Conservation (phyloP, 2,888 invertebrate species). For the Ceratothoa steindachneri region DNA sequence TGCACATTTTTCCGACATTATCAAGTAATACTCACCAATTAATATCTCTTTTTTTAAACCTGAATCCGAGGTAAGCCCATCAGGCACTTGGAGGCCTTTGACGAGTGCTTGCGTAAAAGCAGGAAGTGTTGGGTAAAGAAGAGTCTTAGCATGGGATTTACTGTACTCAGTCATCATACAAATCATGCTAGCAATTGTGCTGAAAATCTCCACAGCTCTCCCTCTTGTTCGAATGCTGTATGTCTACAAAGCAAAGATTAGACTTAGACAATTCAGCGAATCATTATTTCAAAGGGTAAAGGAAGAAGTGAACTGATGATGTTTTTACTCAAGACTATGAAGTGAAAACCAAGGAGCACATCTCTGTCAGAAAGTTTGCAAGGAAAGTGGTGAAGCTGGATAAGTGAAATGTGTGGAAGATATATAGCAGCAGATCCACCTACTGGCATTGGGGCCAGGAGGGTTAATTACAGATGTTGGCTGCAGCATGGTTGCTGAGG, state of each 20-base stretch:
- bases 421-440: too few species aligned
- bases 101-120: slow-evolving; percentile 65
- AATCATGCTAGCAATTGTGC: slow-evolving; percentile 61
- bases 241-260: slow-evolving; percentile 53
- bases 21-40: slow-evolving; percentile 54
- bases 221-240: slow-evolving; percentile 61
- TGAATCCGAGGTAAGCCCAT: slow-evolving; percentile 58
- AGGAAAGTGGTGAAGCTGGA: too few species aligned
- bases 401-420: too few species aligned
- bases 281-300: slow-evolving; percentile 10
- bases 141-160: slow-evolving; percentile 60
- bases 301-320: not conserved
- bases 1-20: not conserved
- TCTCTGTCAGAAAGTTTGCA: too few species aligned
- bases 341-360: too few species aligned
- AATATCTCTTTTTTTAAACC: slow-evolving; percentile 64
- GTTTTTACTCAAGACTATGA: too few species aligned
- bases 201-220: slow-evolving; percentile 65
- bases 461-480: too few species aligned
- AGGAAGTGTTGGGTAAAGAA: slow-evolving; percentile 64
- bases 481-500: too few species aligned
- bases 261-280: too few species aligned
- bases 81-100: slow-evolving; percentile 59
- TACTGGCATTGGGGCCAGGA: too few species aligned
- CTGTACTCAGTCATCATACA: slow-evolving; percentile 58